A percentile compares a stretch with the other conserved stretches of the same genome.
These are phyloP conservation scores for Cydia strobilella DNA, from an alignment of 1,140 invertebrate genomes.

Conservation along the genomic window DNA sequence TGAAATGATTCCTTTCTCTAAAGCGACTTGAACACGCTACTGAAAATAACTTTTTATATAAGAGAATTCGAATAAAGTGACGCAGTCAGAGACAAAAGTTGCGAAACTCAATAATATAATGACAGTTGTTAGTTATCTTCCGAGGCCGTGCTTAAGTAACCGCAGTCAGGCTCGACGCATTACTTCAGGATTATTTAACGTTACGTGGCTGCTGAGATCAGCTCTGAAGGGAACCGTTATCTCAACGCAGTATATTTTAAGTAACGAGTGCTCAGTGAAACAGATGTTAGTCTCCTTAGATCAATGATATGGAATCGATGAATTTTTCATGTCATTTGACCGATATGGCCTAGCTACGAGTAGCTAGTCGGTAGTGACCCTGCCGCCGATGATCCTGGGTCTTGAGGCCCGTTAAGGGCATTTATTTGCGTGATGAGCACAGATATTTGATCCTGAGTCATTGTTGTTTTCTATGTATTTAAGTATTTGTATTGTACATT, in stretches of 20 bases:
- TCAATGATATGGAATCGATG: no score
- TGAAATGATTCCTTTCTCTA: slow-evolving; percentile 45
- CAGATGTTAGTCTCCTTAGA: neutral
- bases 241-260: neutral
- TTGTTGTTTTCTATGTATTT: no score
- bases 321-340: no score
- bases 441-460: no score
- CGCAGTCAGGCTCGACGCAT: slow-evolving; percentile 14
- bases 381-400: no score
- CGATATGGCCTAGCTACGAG: no score
- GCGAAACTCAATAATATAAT: slow-evolving; percentile 40
- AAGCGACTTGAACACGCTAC: slow-evolving; percentile 43
- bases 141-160: slow-evolving; percentile 23
- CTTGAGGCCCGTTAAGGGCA: no score
- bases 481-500: no score
- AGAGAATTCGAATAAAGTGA: slow-evolving; percentile 40
- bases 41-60: slow-evolving; percentile 44
- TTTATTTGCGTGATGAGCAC: no score
- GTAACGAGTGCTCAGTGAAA: neutral
- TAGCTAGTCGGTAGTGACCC: no score
- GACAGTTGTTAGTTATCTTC: slow-evolving; percentile 28
- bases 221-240: slow-evolving; percentile 35
- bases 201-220: slow-evolving; percentile 13
- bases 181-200: slow-evolving; percentile 22
- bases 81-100: slow-evolving; percentile 44